Evolutionary conservation across 1,140 invertebrate species (phyloP), one percentile per base, ranked within the genome.

Genomic region (Aphaenogaster ashmeadi): DNA sequence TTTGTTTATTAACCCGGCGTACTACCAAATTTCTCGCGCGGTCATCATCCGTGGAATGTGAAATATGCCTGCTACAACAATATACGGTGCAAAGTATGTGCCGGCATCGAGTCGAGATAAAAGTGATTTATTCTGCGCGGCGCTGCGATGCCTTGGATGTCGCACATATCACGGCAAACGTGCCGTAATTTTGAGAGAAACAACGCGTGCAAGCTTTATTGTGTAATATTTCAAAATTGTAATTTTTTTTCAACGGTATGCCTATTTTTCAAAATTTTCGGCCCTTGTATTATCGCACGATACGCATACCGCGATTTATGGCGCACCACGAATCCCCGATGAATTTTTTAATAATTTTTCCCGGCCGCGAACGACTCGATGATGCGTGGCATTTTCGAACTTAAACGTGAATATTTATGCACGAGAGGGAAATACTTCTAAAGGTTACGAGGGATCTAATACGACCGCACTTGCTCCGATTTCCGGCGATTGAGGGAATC

Each of bases 1-100:
- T 74, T 83, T 83, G 67, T 83, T 83, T 83, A 74, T 74, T 83
- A 83, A 83, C 41, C 54, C 52, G 36, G 21, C 36, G 21, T 6
- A 13, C 41, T 38, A 3, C 13, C 41, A 21, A 75, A 75, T 84
- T 75, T 84, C 27, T 60, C 52, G 52, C 69, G 0, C 33, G 41
- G 44, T 33, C 36, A 75, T 75, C 54, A 38, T 60, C 80, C 38
- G 54, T 3, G 80, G 41, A 47, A 84, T 60, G 54, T 44, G 52
- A 56, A 58, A 36, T 56, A 52, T 15, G 66, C 50, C 52, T 50
- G 66, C 9, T 41, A 15, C n/a, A 47, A 69, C 64, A 56, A 81
- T 58, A 81, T 58, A 36, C n/a, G 44, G 21, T 21, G 64, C 54
- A 56, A 81, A 72, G 33, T 81, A 72, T 56, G 21, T 9, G 69